These are phyloP conservation scores for Wasmannia auropunctata DNA, from an alignment of 1,140 invertebrate genomes.

Conservation along the genomic window DNA sequence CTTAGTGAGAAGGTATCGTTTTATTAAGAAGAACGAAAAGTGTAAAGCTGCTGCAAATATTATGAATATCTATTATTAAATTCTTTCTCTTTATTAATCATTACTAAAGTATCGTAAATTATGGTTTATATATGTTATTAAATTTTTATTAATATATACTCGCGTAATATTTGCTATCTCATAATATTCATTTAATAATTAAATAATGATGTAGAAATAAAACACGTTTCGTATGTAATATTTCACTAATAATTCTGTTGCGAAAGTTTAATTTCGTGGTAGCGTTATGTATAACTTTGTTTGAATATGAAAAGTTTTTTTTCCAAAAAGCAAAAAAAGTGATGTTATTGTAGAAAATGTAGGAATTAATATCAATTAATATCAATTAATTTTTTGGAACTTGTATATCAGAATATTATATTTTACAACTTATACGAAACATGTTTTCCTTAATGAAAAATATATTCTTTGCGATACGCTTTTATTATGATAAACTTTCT, in stretches of 20 bases:
- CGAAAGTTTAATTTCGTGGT: not conserved
- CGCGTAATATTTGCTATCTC: not conserved
- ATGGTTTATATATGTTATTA: not conserved
- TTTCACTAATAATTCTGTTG: not conserved
- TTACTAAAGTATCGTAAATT: not conserved
- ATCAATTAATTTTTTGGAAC: not conserved
- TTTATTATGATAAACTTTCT: slow-evolving; percentile 22
- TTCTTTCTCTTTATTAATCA: not conserved
- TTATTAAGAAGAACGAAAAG: slow-evolving; percentile 4
- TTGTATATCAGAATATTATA: not conserved
- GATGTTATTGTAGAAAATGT: not conserved
- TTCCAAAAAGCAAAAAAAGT: not conserved
- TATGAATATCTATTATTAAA: slow-evolving; percentile 9
- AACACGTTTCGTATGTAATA: not conserved
- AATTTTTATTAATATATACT: slow-evolving; percentile 5
- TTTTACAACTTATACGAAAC: not conserved
- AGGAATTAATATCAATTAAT: not conserved
- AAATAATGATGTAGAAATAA: not conserved
- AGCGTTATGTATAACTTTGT: not conserved
- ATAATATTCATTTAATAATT: not conserved
- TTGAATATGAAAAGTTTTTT: not conserved
- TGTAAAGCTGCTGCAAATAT: not conserved
- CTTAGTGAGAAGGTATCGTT: not conserved
- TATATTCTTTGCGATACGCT: not conserved
- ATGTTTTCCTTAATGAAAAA: slow-evolving; percentile 12